Base-by-base conservation (phyloP, 2,113 vertebrate genomes). In the Lagopus muta region DNA sequence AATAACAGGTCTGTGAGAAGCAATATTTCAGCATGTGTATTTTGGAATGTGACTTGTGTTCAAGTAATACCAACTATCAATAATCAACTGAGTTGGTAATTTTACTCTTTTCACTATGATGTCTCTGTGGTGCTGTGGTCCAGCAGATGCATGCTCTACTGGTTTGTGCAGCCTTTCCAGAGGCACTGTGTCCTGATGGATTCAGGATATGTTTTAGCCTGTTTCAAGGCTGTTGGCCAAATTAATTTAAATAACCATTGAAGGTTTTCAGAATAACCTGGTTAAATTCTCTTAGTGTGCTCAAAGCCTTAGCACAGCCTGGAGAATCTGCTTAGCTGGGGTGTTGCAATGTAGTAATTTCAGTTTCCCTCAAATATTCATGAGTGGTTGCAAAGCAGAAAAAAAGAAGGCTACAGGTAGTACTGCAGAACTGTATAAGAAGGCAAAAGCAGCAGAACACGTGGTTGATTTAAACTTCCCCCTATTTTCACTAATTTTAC, bases 261-360 rank as follows among this genome's bases (percentile, higher is more conserved):
- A 75, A 72, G 20, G 28, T 13, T 42, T 94, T 91, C 83, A 55
- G 66, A 94, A 78, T 34, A 89, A 82, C 30, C 43, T 79, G 71
- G 22, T 8, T 73, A 79, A 81, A 30, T 91, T 70, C 40, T 73
- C 34, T 62, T 40, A 36, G 40, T 66, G 30, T 15, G 42, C 82
- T 91, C 82, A 90, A 69, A 92, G 57, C 72, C 21, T 79, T 72
- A 72, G 30, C 28, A 27, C 15, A 75, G n/a, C 30, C n/a, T 57
- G n/a, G 79, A 42, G 94, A 94, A 95, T 75, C 90, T 89, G 78
- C 82, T 91, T 95, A 92, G 21, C 47, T 70, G 42, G 13, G 32
- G 65, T 58, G 54, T 74, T 77, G 82, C 40, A 89, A 62, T 38
- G 71, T 62, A 88, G 50, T 34, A 91, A 58, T 47, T 94, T 45